These are phyloP conservation scores for Leptoteleia sp. DNA, from an alignment of 1,140 invertebrate species.

Conservation along the genomic window DNA sequence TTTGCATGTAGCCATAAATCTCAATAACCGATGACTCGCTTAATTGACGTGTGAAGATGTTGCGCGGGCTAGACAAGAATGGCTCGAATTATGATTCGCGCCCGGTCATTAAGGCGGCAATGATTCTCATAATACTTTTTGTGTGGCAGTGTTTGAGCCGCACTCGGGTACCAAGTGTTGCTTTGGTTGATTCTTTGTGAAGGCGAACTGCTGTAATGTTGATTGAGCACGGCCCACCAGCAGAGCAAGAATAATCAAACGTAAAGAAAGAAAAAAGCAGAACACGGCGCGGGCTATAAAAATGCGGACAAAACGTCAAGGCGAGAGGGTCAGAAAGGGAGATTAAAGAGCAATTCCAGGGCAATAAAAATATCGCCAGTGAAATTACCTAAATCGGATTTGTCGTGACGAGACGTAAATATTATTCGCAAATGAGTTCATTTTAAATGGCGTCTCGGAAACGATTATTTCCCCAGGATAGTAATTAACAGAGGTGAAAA, in stretches of 20 bases:
- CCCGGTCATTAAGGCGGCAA: slow-evolving; percentile 57
- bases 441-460: slow-evolving; percentile 2
- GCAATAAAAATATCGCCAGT: slow-evolving; percentile 33
- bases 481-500: too few relatives aligned
- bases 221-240: slow-evolving; percentile 64
- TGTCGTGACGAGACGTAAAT: slow-evolving; percentile 25
- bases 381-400: slow-evolving; percentile 35
- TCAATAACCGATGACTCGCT: slow-evolving; percentile 28
- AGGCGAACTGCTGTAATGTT: slow-evolving; percentile 39
- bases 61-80: slow-evolving; percentile 21
- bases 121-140: slow-evolving; percentile 53
- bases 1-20: slow-evolving; percentile 40
- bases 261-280: slow-evolving; percentile 24
- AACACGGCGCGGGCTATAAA: slow-evolving; percentile 21
- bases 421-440: slow-evolving; percentile 9
- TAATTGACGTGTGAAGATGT: slow-evolving; percentile 61
- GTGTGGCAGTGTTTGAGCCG: slow-evolving; percentile 19
- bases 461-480: too few relatives aligned
- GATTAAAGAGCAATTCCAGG: slow-evolving; percentile 24
- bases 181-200: slow-evolving; percentile 49
- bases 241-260: slow-evolving; percentile 60
- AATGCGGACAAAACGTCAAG: slow-evolving; percentile 18
- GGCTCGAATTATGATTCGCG: slow-evolving; percentile 37
- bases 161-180: slow-evolving; percentile 21
- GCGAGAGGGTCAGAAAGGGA: background rate